Evolutionary conservation across 37 sponge, comb jelly and placozoan species (phyloP), one percentile per base, ranked within the genome.

Genomic region (Halisarca cf. caerulea): DNA sequence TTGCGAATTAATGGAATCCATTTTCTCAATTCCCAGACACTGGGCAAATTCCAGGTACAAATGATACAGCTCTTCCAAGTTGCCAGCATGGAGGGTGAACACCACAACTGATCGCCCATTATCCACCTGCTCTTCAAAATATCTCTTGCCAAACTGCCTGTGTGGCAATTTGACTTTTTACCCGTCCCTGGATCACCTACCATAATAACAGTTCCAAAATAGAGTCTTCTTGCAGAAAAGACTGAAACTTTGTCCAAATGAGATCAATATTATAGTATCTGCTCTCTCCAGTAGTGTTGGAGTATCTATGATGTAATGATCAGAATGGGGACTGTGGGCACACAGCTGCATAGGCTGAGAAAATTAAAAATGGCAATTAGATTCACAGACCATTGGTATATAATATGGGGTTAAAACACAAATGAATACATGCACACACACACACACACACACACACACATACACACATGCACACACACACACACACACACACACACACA

Each of bases 1-100:
- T 38, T 37, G 18, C 21, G 11, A 2, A n/a, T n/a, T n/a, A n/a
- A 37, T 74, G 36, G 39, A 15, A 42, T 40, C 11, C 69, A 68
- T 68, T 6, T 30, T 27, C 30, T 40, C 44, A 37, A 41, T 37
- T 21, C 36, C 77, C 0, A 74, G 45, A n/a, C 30, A n/a, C 77
- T 38, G n/a, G 0, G 44, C 45, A 18, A 74, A 74, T 41, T 74
- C 77, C 43, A 74, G 44, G 45, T 74, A 74, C 43, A 44, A 74
- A 21, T 38, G 39, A 37, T 38, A 74, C 77, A 74, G 77, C 45
- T 74, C 77, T 38, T 40, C 77, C 77, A 74, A 37, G 43, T 41
- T 74, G 25, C 77, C 77, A 41, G 77, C 77, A 74, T 74, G 77
- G 15, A 74, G 44, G 41, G 77, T 74, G 25, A 25, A 74, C 43